Percentiles rank a stretch among this genome's conserved stretches.
These are phyloP conservation scores for Drosophila maculinotata DNA, from an alignment of 2,888 invertebrate genomes.

Conservation along the genomic window DNA sequence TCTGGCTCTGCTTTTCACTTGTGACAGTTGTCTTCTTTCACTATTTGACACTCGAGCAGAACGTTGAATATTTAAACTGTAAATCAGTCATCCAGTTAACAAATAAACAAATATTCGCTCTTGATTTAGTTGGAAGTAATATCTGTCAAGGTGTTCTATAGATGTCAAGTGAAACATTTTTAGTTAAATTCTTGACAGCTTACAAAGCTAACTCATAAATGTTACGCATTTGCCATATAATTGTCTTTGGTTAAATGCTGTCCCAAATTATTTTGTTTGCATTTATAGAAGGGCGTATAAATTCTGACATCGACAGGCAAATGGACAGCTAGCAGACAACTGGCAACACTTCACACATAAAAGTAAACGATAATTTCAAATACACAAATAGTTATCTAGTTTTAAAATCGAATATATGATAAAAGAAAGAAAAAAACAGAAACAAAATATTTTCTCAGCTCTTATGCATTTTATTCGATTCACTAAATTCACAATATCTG, in stretches of 20 bases:
- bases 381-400: background rate
- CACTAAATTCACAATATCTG: too few species aligned
- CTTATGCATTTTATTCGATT: too few species aligned
- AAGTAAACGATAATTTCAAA: background rate
- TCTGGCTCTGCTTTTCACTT: background rate
- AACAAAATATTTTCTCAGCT: too few species aligned
- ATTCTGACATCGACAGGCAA: background rate
- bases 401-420: too few species aligned
- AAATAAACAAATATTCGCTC: background rate
- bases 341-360: background rate
- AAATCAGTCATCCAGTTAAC: background rate
- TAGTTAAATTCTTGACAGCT: background rate
- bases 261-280: background rate
- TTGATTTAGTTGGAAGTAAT: background rate
- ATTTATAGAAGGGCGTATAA: background rate
- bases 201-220: background rate
- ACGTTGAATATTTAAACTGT: background rate
- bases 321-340: background rate
- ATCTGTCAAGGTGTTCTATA: conserved; percentile 3
- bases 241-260: background rate
- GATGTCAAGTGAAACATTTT: conserved; percentile 2
- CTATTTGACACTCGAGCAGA: background rate
- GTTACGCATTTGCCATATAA: background rate
- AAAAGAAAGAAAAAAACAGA: too few species aligned
- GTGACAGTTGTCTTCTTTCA: background rate